Evolutionary conservation across 2,113 vertebrate genomes (phyloP).

Genomic region (Stomatorhinus ivindoensis): DNA sequence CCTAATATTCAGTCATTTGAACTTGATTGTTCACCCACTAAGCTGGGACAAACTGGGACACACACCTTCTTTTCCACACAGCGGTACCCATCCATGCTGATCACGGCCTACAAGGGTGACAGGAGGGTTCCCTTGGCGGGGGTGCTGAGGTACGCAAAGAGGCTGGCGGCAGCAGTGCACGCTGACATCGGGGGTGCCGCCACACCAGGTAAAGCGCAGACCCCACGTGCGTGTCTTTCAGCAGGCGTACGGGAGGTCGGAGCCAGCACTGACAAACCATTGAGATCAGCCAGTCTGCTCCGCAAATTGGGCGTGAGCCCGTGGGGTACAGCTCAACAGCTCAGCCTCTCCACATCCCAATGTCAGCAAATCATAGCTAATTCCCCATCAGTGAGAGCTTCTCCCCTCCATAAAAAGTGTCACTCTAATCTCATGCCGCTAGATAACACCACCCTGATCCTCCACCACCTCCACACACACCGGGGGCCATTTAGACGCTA

Average conservation of each 20-base stretch:
- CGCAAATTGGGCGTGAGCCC: not conserved
- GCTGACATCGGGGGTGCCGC: constrained; percentile 37
- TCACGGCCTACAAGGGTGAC: constrained; percentile 79
- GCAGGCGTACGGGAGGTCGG: not conserved
- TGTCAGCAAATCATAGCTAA: constrained; percentile 37
- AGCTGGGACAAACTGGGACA: not conserved
- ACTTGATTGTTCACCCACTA: not conserved
- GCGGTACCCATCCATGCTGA: constrained; percentile 82
- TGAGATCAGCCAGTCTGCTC: not conserved
- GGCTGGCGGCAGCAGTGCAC: constrained; percentile 59
- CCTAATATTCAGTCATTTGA: not conserved
- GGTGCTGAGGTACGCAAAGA: constrained; percentile 67
- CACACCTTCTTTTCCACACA: constrained; percentile 30
- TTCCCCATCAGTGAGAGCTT: not conserved
- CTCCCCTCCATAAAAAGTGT: constrained; percentile 2
- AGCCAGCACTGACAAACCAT: not conserved
- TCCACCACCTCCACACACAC: constrained; percentile 28
- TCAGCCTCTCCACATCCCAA: not conserved
- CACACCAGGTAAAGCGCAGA: not conserved
- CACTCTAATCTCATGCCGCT: constrained; percentile 25
- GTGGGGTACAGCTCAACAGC: not conserved
- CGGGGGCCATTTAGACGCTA: constrained; percentile 63
- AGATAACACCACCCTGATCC: constrained; percentile 63
- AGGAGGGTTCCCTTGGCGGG: constrained; percentile 69
- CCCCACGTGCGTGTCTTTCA: not conserved